Evolutionary conservation across 2,888 invertebrate genomes (phyloP), one percentile per base, ranked within the genome.

Genomic region (Sthenelais limicola): DNA sequence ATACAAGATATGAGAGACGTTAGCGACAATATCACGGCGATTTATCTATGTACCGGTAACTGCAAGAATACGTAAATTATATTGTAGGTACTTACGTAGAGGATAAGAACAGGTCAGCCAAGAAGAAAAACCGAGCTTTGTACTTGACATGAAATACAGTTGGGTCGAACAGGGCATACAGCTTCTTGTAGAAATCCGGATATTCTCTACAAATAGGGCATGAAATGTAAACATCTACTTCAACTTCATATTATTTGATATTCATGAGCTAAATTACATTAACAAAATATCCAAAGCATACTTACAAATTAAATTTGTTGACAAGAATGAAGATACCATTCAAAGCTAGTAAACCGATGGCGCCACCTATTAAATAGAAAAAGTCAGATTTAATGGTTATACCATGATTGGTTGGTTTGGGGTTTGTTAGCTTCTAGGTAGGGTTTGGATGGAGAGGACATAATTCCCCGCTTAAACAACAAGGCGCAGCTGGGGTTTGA

Each of bases 131-230:
- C 54, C 96, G 91, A 0, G 94, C 92, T 87, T 95, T 94, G 89
- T 94, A 96, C 82, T 95, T 94, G 15, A 94, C 95, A 82, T 94
- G 93, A 87, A 98, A 95, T 82, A 98, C 93, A 82, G 94, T 93
- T 0, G 96, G 94, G 83, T 94, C 93, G 84, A 97, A 94, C 92
- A 98, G 93, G 26, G 93, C 93, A 89, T 98, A 98, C n/a, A 98
- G 90, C 83, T 97, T 96, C 80, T 92, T 92, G 89, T 95, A 98
- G 86, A 98, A 95, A 86, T 96, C 94, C 0, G 98, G 97, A 89
- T 97, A 97, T 82, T 97, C 94, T 76, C 91, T 91, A 85, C n/a
- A 88, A 86, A 15, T 43, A 43, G 12, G 18, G 9, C 9, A 43
- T 15, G 9, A 43, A 43, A 15, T 43, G 12, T 43, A 15, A 9